Evolutionary conservation across 1,140 invertebrate species (phyloP).

Genomic region (Psilanteris sp.): DNA sequence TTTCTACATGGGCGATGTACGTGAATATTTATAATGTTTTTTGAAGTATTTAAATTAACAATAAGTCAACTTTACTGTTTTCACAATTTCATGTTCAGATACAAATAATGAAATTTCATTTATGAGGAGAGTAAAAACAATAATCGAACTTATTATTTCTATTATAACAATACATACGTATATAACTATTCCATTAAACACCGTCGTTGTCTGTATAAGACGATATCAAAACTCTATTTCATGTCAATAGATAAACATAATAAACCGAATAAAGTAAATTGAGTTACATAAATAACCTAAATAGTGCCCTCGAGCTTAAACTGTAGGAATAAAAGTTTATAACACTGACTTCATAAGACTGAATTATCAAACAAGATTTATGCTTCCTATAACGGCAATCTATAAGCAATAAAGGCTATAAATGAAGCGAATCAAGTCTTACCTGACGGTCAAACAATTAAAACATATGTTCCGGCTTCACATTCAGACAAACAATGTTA

Average conservation of each 20-base stretch:
- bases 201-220: not conserved
- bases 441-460: too few relatives aligned
- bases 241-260: not conserved
- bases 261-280: constrained; percentile 6
- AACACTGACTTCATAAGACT: not conserved
- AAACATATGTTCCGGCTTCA: too few relatives aligned
- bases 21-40: too few relatives aligned
- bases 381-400: constrained; percentile 5
- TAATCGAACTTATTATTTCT: not conserved
- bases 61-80: too few relatives aligned
- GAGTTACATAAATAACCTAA: constrained; percentile 2
- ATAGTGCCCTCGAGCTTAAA: constrained; percentile 1
- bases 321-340: not conserved
- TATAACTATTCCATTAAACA: not conserved
- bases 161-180: not conserved
- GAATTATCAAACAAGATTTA: constrained; percentile 2
- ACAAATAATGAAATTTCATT: too few relatives aligned
- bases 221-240: constrained; percentile 1
- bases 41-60: too few relatives aligned
- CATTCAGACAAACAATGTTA: too few relatives aligned
- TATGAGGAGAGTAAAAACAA: too few relatives aligned
- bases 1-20: too few relatives aligned
- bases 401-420: not conserved
- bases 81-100: too few relatives aligned
- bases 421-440: too few relatives aligned